Evolutionary conservation across 2,797 vertebrate species (phyloP), one percentile per base, ranked within the genome.

Genomic region (Fistularia tabacaria): DNA sequence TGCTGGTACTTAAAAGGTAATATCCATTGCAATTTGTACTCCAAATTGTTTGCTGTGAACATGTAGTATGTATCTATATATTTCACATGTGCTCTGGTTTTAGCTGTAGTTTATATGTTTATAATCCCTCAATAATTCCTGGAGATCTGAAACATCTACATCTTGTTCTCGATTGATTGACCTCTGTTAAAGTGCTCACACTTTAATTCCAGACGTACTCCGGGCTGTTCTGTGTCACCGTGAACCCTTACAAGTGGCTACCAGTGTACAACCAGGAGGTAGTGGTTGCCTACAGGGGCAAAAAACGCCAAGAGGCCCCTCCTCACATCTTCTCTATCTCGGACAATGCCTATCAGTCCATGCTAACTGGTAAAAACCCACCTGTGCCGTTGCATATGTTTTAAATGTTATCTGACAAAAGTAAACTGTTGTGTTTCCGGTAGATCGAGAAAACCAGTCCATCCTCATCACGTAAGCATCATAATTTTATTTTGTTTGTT

Each of bases 371-470:
- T 93, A 74, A 88, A 71, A 25, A 25, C 25, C 25, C 5, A 25
- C 5, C 25, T 25, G 25, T n/a, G n/a, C n/a, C n/a, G n/a, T 25
- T 25, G 25, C 25, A 25, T 2, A 3, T 5, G 5, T 5, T 25
- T 25, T 25, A 25, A 25, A 25, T 25, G 25, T 3, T 25, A 25
- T 3, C 25, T 25, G 25, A 3, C 25, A 25, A 63, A 43, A 70
- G 14, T 1, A 43, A 38, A 52, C 14, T 64, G 0, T 59, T 14
- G 52, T 51, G 0, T 54, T 57, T 47, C 7, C 53, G 64, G 8
- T 43, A 94, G 93, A 93, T 74, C 85, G 93, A 0, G 93, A 94
- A 81, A 94, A 93, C 76, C 93, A 94, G 89, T 93, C 93, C 0
- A 89, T 94, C 86, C 82, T 94, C 45, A 94, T 94, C 80, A 94